Evolutionary conservation across 2,113 vertebrate genomes (phyloP), one percentile per base, ranked within the genome.

Genomic region (Bujurquina vittata): DNA sequence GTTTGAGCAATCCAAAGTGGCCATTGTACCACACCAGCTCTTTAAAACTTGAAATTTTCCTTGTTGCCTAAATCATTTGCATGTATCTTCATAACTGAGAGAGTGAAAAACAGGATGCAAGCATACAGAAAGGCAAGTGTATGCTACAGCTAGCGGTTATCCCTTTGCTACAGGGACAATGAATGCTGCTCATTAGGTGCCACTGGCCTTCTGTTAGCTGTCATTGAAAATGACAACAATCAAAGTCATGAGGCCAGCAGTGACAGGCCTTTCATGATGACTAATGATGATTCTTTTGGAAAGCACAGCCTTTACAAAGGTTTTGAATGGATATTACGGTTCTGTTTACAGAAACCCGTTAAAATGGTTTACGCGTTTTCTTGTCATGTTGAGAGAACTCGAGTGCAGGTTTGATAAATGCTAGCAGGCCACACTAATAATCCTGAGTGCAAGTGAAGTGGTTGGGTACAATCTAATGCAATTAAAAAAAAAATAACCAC

Each of bases 351-450:
- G 23, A 72, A 72, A 26, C 1, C 2, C 12, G 65, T 69, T 20
- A 69, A 69, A 1, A 52, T 12, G 8, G 0, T 14, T 46, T 11
- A 46, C 15, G 43, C 4, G 14, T 0, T 1, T 52, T 46, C 49
- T 75, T 31, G 17, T 74, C 52, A 60, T 18, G 23, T 9, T 11
- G 20, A 17, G 65, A 58, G 59, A 58, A 72, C 58, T 1, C 40
- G 20, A 67, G 23, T 40, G 3, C 18, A 37, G n/a, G 55, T 3
- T 43, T 46, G 29, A 69, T 29, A 7, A 69, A 49, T 3, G 20
- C 23, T 12, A 20, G 5, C 3, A 72, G 65, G 26, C 10, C 18
- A 4, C 26, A 72, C n/a, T 54, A 18, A 72, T 54, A 72, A 72
- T 52, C 46, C 4, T 0, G 18, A 54, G 26, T 33, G 18, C 54